phyloP scores from a whole-genome alignment of 2,888 invertebrate species.

The Lepeophtheirus nordmannii region DNA sequence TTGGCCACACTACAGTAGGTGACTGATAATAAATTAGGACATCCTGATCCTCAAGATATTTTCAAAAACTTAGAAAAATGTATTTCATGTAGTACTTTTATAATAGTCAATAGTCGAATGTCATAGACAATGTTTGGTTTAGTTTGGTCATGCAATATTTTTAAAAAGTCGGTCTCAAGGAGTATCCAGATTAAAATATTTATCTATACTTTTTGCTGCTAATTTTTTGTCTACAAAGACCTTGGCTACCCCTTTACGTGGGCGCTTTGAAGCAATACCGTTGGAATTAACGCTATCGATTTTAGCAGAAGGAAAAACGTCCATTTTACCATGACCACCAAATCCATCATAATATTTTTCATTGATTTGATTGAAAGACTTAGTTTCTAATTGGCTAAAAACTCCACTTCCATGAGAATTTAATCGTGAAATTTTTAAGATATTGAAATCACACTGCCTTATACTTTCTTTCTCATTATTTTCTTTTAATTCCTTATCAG shows the following conservation, averaged over 20 bases:
- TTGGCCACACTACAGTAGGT: too few relatives aligned
- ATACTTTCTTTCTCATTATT: background rate
- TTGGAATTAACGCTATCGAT: background rate
- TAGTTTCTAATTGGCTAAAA: background rate
- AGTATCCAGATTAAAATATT: conserved; percentile 20
- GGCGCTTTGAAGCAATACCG: background rate
- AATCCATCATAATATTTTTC: conserved; percentile 22
- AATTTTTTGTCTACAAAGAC: background rate
- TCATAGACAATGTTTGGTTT: too few relatives aligned
- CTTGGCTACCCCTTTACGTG: background rate
- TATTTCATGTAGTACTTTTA: too few relatives aligned
- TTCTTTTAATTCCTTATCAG: background rate
- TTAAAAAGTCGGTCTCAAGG: background rate
- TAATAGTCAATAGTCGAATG: too few relatives aligned
- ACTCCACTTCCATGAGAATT: background rate
- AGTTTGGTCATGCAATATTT: too few relatives aligned
- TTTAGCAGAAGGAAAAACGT: conserved; percentile 7
- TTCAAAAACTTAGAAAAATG: too few relatives aligned
- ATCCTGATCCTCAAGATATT: too few relatives aligned
- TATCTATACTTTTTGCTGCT: background rate
- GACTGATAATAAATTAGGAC: too few relatives aligned
- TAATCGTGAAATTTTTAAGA: background rate
- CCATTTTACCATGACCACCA: conserved; percentile 10
- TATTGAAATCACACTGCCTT: conserved; percentile 1
- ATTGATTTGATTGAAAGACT: background rate